Percentiles rank a stretch among this genome's conserved stretches.
These are phyloP conservation scores for Zaprionus nigranus DNA, from an alignment of 1,140 invertebrate genomes.

Conservation along the genomic window DNA sequence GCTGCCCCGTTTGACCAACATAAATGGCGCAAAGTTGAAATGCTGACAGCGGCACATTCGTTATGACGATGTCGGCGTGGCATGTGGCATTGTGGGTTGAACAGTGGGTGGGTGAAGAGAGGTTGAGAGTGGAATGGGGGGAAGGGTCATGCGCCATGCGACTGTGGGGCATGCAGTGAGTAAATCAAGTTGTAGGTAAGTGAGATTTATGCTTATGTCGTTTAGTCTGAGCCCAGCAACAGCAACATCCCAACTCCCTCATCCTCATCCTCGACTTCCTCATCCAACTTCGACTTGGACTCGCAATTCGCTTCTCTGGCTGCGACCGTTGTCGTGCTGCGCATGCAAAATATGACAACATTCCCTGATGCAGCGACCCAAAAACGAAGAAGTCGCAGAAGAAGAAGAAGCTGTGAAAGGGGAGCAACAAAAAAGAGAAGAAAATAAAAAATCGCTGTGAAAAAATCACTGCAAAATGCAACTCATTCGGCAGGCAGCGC, in stretches of 20 bases:
- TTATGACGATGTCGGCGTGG: conserved; percentile 68
- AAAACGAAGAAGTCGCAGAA: too few relatives aligned
- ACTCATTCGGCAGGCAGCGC: conserved; percentile 25
- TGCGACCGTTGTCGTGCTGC: conserved; percentile 23
- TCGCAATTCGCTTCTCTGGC: conserved; percentile 19
- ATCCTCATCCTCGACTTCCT: conserved; percentile 17
- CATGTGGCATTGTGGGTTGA: conserved; percentile 32
- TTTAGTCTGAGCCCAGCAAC: conserved; percentile 79
- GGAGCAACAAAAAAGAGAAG: background rate
- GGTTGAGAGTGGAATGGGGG: too few relatives aligned
- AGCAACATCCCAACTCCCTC: conserved; percentile 38
- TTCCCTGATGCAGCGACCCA: conserved; percentile 54
- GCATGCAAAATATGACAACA: conserved; percentile 71
- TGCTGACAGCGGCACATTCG: conserved; percentile 81
- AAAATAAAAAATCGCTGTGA: background rate
- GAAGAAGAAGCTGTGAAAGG: background rate
- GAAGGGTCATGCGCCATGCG: conserved; percentile 19
- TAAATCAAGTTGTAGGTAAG: conserved; percentile 82
- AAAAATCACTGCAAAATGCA: conserved; percentile 29
- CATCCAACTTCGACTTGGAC: background rate
- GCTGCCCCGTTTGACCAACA: conserved; percentile 69
- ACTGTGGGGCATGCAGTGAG: conserved; percentile 53
- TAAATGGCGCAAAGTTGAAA: conserved; percentile 83
- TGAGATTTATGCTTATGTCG: conserved; percentile 81
- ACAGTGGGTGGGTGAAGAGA: background rate